A percentile compares a stretch with the other conserved stretches of the same genome.
phyloP scores from a whole-genome alignment of 2,888 invertebrate genomes.

The Lottia scabra region DNA sequence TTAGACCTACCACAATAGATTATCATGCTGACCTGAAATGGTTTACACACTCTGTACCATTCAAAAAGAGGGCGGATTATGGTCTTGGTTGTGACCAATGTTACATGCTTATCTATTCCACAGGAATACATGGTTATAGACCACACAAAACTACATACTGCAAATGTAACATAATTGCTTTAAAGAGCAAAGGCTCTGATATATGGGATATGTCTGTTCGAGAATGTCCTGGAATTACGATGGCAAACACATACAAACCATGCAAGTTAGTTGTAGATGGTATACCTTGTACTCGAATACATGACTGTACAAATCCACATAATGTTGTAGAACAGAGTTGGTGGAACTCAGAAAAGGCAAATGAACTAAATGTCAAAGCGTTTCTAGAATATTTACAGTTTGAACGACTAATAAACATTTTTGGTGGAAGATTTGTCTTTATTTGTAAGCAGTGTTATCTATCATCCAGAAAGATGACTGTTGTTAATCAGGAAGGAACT shows the following conservation, averaged over 20 bases:
- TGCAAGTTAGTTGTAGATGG: too few species aligned
- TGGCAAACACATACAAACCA: too few species aligned
- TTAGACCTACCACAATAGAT: too few species aligned
- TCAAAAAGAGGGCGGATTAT: slow-evolving; percentile 8
- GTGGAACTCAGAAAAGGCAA: slow-evolving; percentile 56
- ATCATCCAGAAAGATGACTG: slow-evolving; percentile 43
- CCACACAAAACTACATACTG: too few species aligned
- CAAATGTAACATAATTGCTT: too few species aligned
- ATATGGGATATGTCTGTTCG: neutral
- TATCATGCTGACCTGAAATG: too few species aligned
- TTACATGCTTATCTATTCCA: too few species aligned
- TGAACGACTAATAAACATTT: slow-evolving; percentile 40
- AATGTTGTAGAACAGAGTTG: slow-evolving; percentile 47
- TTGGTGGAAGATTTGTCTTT: slow-evolving; percentile 56
- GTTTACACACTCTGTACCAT: too few species aligned
- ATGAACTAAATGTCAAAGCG: slow-evolving; percentile 39
- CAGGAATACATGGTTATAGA: too few species aligned
- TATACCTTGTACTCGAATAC: too few species aligned
- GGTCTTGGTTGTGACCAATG: neutral
- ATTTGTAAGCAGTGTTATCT: slow-evolving; percentile 59
- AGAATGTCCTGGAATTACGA: neutral
- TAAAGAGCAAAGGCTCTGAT: neutral
- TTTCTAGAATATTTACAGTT: slow-evolving; percentile 45
- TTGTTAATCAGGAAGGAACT: slow-evolving; percentile 21
- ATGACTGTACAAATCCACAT: slow-evolving; percentile 53